Evolutionary conservation across 2,797 vertebrate genomes (phyloP).

Genomic region (Galagoides demidoff): DNA sequence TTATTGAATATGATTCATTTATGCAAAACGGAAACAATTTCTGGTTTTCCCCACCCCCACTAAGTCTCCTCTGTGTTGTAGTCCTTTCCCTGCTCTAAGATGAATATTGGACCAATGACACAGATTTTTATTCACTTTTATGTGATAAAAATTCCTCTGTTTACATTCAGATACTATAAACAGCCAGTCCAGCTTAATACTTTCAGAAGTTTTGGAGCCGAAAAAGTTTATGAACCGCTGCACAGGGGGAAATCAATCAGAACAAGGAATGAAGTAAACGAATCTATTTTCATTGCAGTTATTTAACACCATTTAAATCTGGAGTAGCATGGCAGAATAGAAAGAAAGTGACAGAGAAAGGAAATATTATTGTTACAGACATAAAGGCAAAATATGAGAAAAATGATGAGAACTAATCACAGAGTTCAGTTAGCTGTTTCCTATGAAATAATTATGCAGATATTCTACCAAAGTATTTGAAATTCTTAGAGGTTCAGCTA

Average conservation of each 20-base stretch:
- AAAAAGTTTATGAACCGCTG: too few species aligned
- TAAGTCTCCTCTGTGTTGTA: not conserved
- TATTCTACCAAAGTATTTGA: not conserved
- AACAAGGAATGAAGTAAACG: not conserved
- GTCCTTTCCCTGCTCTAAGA: not conserved
- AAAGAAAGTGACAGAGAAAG: not conserved
- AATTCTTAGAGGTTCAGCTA: not conserved
- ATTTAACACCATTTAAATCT: not conserved
- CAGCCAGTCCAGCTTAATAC: not conserved
- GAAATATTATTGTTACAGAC: not conserved
- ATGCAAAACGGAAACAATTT: not conserved
- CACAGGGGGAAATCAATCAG: not conserved
- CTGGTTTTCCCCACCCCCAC: not conserved
- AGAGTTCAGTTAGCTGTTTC: not conserved
- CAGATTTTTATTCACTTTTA: not conserved
- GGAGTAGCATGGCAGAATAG: not conserved
- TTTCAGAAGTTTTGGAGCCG: not conserved
- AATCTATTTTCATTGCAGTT: not conserved
- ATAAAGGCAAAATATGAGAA: not conserved
- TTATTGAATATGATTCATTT: not conserved
- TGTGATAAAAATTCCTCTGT: not conserved
- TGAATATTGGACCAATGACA: not conserved
- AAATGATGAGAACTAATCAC: not conserved
- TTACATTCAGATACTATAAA: not conserved
- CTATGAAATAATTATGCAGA: not conserved